A percentile compares a stretch with the other conserved stretches of the same genome.
These are phyloP conservation scores for Brachypodius melanocephalos DNA, from an alignment of 2,113 vertebrate species.

Conservation along the genomic window DNA sequence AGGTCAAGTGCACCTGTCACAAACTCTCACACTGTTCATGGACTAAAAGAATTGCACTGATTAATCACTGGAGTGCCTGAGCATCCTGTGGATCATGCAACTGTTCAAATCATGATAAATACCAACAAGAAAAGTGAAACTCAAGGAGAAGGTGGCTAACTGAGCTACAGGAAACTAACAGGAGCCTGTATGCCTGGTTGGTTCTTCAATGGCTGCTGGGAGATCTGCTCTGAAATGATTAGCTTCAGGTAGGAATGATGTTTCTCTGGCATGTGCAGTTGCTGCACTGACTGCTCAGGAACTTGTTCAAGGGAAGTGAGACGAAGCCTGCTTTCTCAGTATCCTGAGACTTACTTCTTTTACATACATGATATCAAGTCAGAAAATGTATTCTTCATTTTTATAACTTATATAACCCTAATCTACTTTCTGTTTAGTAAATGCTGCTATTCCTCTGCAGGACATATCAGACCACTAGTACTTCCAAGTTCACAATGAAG, in stretches of 20 bases:
- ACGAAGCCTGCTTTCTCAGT: background rate
- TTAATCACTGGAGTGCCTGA: background rate
- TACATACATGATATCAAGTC: background rate
- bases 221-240: background rate
- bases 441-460: background rate
- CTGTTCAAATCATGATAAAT: background rate
- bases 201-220: background rate
- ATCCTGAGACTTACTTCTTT: background rate
- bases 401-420: background rate
- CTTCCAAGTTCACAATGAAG: background rate
- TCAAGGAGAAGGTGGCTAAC: background rate
- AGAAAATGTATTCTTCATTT: background rate
- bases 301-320: background rate
- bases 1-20: background rate
- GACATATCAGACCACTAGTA: background rate
- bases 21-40: background rate
- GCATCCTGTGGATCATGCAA: fast-evolving
- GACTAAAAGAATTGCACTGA: background rate
- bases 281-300: background rate
- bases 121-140: background rate
- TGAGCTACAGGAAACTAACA: background rate
- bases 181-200: background rate
- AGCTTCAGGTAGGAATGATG: background rate
- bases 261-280: background rate
- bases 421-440: background rate